Percentiles rank a stretch among this genome's conserved stretches.
These are phyloP conservation scores for Eulemur macaco DNA, from an alignment of 2,113 vertebrate species.

Conservation along the genomic window DNA sequence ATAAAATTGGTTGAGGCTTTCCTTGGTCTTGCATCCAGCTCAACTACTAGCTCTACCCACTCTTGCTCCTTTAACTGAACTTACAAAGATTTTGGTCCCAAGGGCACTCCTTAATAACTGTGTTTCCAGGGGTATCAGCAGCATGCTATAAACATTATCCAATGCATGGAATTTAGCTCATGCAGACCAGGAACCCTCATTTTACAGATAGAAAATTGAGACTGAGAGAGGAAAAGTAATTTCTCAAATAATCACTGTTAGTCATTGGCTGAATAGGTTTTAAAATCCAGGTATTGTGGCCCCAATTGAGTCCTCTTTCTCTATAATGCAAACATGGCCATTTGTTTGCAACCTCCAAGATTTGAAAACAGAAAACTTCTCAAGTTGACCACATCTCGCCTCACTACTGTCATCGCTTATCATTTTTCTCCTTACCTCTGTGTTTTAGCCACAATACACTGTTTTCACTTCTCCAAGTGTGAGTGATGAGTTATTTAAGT, in stretches of 20 bases:
- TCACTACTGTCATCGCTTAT: neutral
- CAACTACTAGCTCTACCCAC: fast-evolving
- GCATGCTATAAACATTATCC: neutral
- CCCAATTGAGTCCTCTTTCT: neutral
- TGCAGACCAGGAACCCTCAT: neutral
- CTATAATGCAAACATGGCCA: neutral
- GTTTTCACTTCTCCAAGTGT: neutral
- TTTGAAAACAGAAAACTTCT: neutral
- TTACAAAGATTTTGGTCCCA: neutral
- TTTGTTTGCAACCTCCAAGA: neutral
- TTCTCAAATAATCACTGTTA: neutral
- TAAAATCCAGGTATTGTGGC: neutral
- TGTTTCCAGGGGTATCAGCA: neutral
- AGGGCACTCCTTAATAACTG: neutral
- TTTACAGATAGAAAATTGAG: neutral
- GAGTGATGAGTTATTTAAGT: neutral
- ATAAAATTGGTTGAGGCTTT: neutral
- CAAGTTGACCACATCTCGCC: neutral
- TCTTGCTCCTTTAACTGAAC: neutral
- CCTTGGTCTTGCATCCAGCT: fast-evolving
- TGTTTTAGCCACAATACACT: neutral
- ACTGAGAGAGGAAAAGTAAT: neutral
- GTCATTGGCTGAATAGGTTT: neutral
- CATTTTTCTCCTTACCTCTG: neutral
- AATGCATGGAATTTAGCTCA: neutral